Percentiles rank a stretch among this genome's conserved stretches.
These are phyloP conservation scores for Neogale vison DNA, from an alignment of 2,113 vertebrate species.

Conservation along the genomic window DNA sequence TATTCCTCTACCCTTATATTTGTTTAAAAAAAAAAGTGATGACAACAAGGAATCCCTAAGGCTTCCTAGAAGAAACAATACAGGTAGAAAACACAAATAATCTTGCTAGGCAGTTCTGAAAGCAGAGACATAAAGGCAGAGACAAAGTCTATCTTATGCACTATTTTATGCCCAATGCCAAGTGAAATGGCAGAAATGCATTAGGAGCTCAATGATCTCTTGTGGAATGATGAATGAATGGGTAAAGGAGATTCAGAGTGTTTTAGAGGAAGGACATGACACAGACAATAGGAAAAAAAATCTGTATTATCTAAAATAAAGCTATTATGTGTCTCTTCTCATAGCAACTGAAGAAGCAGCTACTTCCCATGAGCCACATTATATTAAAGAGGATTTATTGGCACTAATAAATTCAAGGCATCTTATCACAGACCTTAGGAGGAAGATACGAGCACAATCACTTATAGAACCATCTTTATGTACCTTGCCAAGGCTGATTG, in stretches of 20 bases:
- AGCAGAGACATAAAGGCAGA: not conserved
- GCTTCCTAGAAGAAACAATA: not conserved
- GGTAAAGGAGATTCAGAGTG: not conserved
- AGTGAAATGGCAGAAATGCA: not conserved
- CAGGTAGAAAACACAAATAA: not conserved
- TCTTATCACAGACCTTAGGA: constrained; percentile 28
- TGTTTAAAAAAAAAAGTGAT: not conserved
- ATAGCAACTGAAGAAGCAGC: not conserved
- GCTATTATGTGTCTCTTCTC: not conserved
- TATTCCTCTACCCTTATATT: not conserved
- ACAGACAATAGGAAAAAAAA: constrained; percentile 10
- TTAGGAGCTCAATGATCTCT: not conserved
- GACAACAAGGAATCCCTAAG: not conserved
- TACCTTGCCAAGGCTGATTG: constrained; percentile 36
- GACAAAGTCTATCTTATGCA: not conserved
- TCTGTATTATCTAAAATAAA: constrained; percentile 34
- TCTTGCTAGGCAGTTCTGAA: not conserved
- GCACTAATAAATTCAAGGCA: constrained; percentile 59
- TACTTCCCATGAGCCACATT: constrained; percentile 47
- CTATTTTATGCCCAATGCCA: not conserved
- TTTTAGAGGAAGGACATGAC: not conserved
- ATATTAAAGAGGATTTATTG: constrained; percentile 52
- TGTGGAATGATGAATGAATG: not conserved
- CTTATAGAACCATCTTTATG: constrained; percentile 9
- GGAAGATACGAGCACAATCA: not conserved